Conservation (phyloP, 2,888 invertebrate genomes). For the Drosophila cognata region DNA sequence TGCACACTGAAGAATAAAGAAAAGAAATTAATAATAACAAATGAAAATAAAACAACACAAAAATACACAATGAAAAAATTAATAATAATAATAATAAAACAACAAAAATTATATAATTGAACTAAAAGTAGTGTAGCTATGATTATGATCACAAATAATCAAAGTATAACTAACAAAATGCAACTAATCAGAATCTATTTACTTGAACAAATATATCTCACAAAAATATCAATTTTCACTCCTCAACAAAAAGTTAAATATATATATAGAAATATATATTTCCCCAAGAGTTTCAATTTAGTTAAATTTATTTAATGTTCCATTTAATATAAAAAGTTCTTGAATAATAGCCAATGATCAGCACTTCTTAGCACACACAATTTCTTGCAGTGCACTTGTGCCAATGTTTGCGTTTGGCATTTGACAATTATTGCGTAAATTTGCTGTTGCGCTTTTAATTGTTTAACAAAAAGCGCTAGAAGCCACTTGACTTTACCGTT, state of each 20-base stretch:
- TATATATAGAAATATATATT: not conserved
- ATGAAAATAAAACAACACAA: not conserved
- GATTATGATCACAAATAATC: not conserved
- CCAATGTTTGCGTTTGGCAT: slow-evolving; percentile 35
- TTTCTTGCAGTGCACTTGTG: slow-evolving; percentile 33
- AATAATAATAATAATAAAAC: not conserved
- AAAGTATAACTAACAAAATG: not conserved
- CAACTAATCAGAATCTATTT: not conserved
- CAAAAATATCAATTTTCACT: not conserved
- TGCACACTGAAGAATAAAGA: not conserved
- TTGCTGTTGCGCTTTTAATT: slow-evolving; percentile 44
- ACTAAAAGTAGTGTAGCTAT: not conserved
- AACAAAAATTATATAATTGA: not conserved
- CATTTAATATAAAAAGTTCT: too few relatives aligned
- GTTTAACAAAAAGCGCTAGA: slow-evolving; percentile 28
- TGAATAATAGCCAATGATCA: not conserved
- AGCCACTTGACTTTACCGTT: slow-evolving; percentile 41
- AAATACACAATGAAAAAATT: not conserved
- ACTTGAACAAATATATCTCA: not conserved
- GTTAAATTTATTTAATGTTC: not conserved
- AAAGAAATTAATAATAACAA: not conserved
- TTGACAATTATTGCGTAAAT: slow-evolving; percentile 75
- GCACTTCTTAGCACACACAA: not conserved
- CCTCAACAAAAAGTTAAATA: not conserved
- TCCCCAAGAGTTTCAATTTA: not conserved